Conservation (phyloP, 1,140 invertebrate genomes). For the Hydropsyche tenuis region DNA sequence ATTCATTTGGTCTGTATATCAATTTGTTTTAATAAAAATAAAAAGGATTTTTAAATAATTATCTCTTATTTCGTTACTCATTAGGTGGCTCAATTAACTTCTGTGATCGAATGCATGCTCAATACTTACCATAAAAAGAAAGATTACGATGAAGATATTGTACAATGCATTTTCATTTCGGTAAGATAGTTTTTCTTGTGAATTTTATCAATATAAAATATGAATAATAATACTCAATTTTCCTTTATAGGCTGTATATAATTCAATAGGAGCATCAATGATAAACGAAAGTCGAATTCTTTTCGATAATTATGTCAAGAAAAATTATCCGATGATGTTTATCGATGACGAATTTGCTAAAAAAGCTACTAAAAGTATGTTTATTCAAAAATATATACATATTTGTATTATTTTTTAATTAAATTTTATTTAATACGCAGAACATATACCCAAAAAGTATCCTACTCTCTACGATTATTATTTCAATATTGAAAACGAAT, state of each 20-base stretch:
- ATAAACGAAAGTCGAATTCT: conserved; percentile 69
- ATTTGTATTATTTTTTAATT: conserved; percentile 13
- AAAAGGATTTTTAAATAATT: too few relatives aligned
- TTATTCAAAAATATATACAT: neutral
- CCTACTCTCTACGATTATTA: conserved; percentile 82
- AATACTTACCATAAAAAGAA: conserved; percentile 58
- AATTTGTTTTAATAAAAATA: conserved; percentile 8
- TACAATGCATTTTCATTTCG: conserved; percentile 76
- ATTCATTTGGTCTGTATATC: conserved; percentile 86
- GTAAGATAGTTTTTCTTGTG: conserved; percentile 55
- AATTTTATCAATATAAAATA: neutral
- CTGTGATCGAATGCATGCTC: conserved; percentile 76
- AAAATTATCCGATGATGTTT: conserved; percentile 71
- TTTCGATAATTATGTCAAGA: conserved; percentile 85
- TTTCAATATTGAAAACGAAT: conserved; percentile 70
- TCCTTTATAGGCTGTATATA: conserved; percentile 72
- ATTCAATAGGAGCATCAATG: conserved; percentile 82
- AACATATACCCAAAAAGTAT: conserved; percentile 71
- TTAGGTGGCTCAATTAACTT: conserved; percentile 83
- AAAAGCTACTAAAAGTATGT: conserved; percentile 68
- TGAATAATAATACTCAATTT: conserved; percentile 14
- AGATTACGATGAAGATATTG: conserved; percentile 61
- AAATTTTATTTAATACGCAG: conserved; percentile 59
- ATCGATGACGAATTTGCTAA: conserved; percentile 69
- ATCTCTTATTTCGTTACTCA: too few relatives aligned